phyloP scores from a whole-genome alignment of 2,113 vertebrate species.

The Monarcha castaneiventris region DNA sequence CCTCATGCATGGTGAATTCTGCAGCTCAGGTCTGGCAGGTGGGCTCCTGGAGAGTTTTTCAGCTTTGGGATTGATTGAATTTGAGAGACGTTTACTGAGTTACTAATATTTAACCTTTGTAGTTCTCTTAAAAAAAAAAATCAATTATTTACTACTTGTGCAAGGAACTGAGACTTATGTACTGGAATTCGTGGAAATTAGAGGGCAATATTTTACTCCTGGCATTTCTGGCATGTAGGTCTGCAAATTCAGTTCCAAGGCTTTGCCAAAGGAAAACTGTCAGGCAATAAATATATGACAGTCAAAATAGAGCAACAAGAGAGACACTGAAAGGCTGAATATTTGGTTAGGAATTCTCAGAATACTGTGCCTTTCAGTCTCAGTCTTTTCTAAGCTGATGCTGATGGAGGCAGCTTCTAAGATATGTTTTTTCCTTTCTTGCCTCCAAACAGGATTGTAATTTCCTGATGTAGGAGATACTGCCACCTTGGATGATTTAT shows the following conservation, averaged over 20 bases:
- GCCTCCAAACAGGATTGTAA: neutral
- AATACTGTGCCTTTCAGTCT: neutral
- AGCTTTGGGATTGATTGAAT: neutral
- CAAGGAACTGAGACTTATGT: neutral
- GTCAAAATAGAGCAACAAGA: neutral
- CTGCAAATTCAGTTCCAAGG: neutral
- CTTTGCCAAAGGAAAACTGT: neutral
- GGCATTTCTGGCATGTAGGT: neutral
- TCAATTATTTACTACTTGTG: conserved; percentile 3
- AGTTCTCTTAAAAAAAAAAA: neutral
- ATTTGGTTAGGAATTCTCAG: neutral
- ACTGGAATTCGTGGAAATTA: neutral
- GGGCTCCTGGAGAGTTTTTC: neutral
- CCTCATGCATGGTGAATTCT: neutral
- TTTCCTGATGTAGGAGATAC: neutral
- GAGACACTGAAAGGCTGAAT: neutral
- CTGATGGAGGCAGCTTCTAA: neutral
- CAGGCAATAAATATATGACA: neutral
- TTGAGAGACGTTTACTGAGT: neutral
- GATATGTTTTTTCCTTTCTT: neutral
- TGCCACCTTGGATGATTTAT: neutral
- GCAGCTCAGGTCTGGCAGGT: neutral
- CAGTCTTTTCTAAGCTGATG: neutral
- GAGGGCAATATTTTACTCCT: neutral
- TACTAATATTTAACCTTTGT: neutral